Evolutionary conservation across 1,140 invertebrate genomes (phyloP).

Genomic region (Eriosoma lanigerum): DNA sequence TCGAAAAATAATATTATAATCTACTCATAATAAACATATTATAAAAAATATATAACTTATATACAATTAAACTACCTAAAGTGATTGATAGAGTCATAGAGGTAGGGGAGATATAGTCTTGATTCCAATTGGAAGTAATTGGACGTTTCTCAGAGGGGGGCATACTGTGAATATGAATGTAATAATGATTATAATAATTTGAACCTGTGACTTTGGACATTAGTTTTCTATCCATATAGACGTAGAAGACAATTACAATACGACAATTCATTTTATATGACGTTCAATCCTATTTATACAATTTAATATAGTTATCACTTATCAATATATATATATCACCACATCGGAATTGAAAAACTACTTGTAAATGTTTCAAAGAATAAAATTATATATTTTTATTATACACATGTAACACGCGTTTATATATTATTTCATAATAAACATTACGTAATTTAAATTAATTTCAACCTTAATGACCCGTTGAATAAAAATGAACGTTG

Average conservation of each 20-base stretch:
- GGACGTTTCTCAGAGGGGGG: not conserved
- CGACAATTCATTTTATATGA: not conserved
- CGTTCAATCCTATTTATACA: not conserved
- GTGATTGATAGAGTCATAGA: not conserved
- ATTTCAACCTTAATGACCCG: not conserved
- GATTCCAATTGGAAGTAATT: conserved; percentile 33
- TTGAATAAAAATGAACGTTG: not conserved
- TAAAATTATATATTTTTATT: not conserved
- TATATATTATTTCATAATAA: not conserved
- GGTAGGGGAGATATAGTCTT: not conserved
- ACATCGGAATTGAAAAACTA: not conserved
- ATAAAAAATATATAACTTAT: too few species aligned
- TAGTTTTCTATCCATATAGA: not conserved
- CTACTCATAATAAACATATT: not conserved
- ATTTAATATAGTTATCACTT: not conserved
- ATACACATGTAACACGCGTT: not conserved
- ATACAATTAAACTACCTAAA: too few species aligned
- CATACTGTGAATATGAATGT: conserved; percentile 11
- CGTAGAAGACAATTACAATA: not conserved
- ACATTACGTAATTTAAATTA: not conserved
- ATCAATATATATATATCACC: not conserved
- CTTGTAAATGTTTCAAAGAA: not conserved
- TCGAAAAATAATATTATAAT: not conserved
- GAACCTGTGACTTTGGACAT: conserved; percentile 10
- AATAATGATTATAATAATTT: conserved; percentile 3